Conservation (phyloP, 2,888 invertebrate species). For the Cryptus viduatorius region DNA sequence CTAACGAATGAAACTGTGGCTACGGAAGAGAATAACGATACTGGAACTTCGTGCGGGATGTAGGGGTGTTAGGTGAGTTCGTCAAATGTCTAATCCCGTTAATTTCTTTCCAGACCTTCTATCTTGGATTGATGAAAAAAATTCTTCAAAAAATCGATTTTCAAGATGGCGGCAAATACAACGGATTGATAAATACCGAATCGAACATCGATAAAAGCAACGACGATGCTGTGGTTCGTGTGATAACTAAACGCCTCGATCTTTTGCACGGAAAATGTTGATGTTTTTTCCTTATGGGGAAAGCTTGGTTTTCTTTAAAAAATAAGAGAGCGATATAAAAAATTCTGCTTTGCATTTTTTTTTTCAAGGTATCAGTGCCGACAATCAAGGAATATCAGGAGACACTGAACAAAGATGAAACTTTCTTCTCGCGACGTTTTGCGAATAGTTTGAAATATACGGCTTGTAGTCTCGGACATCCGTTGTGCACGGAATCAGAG, state of each 20-base stretch:
- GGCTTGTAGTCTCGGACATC: constrained; percentile 82
- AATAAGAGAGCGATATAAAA: too few relatives aligned
- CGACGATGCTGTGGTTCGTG: too few relatives aligned
- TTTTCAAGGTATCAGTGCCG: constrained; percentile 38
- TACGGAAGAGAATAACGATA: too few relatives aligned
- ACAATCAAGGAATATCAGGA: constrained; percentile 41
- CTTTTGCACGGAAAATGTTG: too few relatives aligned
- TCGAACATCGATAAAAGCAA: too few relatives aligned
- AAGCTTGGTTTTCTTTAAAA: too few relatives aligned
- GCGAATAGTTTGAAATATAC: constrained; percentile 78
- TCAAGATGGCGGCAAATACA: constrained; percentile 56
- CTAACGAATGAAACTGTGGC: too few relatives aligned
- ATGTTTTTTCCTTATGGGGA: too few relatives aligned
- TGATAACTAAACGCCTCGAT: too few relatives aligned
- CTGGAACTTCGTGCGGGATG: too few relatives aligned
- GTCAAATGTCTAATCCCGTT: background rate
- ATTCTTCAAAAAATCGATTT: constrained; percentile 60
- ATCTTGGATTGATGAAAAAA: constrained; percentile 53
- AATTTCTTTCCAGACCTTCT: constrained; percentile 52
- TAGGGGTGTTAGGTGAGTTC: too few relatives aligned
- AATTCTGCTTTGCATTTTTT: too few relatives aligned
- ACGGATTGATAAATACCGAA: constrained; percentile 37
- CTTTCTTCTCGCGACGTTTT: constrained; percentile 76
- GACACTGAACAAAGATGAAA: constrained; percentile 68
- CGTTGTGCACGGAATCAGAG: constrained; percentile 80